Evolutionary conservation across 2,113 vertebrate genomes (phyloP).

Genomic region (Marcusenius ussheri): DNA sequence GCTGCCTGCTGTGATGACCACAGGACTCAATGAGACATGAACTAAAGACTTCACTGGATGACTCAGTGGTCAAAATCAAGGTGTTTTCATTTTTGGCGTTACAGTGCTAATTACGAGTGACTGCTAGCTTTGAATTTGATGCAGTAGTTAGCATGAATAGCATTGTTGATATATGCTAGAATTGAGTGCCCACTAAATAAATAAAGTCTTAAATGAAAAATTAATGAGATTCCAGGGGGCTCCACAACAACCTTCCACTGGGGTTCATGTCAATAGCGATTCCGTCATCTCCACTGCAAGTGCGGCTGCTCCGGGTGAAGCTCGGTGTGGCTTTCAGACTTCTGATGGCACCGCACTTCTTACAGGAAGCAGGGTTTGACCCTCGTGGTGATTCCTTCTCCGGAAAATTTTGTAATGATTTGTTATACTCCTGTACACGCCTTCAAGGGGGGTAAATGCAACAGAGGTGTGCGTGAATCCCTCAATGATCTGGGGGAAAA

Average conservation of each 20-base stretch:
- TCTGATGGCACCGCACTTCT: background rate
- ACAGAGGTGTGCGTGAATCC: background rate
- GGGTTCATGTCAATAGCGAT: background rate
- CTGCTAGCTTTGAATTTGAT: background rate
- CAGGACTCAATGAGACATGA: background rate
- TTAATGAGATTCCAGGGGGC: background rate
- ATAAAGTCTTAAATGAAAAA: background rate
- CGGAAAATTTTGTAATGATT: background rate
- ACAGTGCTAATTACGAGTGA: background rate
- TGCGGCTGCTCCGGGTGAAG: background rate
- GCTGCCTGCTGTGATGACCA: background rate
- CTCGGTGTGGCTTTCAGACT: background rate
- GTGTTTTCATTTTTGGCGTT: background rate
- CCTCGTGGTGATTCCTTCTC: background rate
- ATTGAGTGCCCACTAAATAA: constrained; percentile 42
- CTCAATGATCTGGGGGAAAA: background rate
- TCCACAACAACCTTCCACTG: background rate
- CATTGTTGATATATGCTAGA: background rate
- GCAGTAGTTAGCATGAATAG: background rate
- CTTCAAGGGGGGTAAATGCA: constrained; percentile 3
- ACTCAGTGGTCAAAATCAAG: background rate
- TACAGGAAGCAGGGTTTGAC: background rate
- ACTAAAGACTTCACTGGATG: background rate
- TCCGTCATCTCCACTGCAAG: too few relatives aligned
- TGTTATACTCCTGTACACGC: background rate